Conservation (phyloP, 1,140 invertebrate species). For the Armadillidium nasatum region DNA sequence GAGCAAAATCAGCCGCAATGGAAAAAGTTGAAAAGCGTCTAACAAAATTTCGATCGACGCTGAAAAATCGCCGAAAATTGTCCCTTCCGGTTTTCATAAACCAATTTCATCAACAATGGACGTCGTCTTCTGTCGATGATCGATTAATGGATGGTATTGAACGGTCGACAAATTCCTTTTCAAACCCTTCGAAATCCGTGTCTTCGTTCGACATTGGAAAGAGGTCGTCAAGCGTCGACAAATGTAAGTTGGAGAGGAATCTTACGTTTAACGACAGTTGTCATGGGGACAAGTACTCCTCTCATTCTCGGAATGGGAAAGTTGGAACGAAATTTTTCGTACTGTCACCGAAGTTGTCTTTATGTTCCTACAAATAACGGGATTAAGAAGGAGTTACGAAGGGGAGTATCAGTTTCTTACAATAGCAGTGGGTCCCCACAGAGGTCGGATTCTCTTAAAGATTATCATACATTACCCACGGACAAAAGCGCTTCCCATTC, state of each 20-base stretch:
- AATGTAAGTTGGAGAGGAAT: too few relatives aligned
- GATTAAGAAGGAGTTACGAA: neutral
- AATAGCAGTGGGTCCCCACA: neutral
- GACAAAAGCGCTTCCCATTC: neutral
- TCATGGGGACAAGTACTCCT: too few relatives aligned
- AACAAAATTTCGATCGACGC: conserved; percentile 40
- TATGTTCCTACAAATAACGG: neutral
- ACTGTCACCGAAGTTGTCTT: neutral
- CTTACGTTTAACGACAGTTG: too few relatives aligned
- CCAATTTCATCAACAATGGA: conserved; percentile 44
- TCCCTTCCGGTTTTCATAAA: conserved; percentile 44
- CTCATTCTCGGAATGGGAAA: neutral
- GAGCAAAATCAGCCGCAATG: conserved; percentile 22
- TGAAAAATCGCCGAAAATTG: conserved; percentile 40
- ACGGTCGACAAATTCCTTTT: neutral
- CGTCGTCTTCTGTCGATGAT: conserved; percentile 21
- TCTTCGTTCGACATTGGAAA: too few relatives aligned
- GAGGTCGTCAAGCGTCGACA: too few relatives aligned
- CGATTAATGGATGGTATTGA: neutral
- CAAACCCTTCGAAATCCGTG: too few relatives aligned
- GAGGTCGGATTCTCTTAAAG: neutral
- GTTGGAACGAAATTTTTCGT: neutral
- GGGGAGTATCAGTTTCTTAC: neutral
- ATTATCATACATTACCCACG: neutral
- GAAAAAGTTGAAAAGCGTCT: conserved; percentile 44